Evolutionary conservation across 2,797 vertebrate species (phyloP).

Genomic region (Muscicapa striata): DNA sequence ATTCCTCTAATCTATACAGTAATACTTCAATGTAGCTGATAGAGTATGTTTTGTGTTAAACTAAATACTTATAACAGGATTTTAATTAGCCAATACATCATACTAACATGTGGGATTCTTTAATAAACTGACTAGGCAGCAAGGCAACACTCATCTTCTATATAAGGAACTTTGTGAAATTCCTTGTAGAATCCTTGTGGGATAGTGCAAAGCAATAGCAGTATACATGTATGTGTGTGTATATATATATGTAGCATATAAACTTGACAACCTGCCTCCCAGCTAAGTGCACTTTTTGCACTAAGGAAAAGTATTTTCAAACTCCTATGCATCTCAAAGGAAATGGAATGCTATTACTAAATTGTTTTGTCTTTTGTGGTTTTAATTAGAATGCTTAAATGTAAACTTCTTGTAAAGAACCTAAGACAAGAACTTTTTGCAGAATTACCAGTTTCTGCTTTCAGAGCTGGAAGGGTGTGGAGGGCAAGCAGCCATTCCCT

Average conservation of each 20-base stretch:
- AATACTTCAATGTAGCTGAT: background rate
- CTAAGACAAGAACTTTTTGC: background rate
- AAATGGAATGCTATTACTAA: background rate
- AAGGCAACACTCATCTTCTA: background rate
- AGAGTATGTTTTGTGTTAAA: slow-evolving; percentile 19
- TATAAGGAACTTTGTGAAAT: background rate
- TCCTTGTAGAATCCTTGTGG: background rate
- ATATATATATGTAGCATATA: background rate
- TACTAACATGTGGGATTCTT: background rate
- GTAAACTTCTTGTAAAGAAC: background rate
- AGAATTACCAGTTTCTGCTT: background rate
- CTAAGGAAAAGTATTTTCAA: background rate
- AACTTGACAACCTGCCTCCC: background rate
- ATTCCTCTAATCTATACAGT: background rate
- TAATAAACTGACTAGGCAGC: background rate
- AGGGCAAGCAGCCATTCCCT: background rate
- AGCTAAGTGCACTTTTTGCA: background rate
- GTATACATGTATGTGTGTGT: background rate
- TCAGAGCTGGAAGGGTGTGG: background rate
- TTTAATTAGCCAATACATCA: slow-evolving; percentile 29
- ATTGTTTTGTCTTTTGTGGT: background rate
- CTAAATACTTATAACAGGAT: background rate
- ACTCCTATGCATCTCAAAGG: background rate
- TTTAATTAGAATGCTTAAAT: slow-evolving; percentile 5
- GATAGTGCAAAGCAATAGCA: background rate